phyloP scores from a whole-genome alignment of 1,140 invertebrate genomes.

The Asbolus verrucosus region DNA sequence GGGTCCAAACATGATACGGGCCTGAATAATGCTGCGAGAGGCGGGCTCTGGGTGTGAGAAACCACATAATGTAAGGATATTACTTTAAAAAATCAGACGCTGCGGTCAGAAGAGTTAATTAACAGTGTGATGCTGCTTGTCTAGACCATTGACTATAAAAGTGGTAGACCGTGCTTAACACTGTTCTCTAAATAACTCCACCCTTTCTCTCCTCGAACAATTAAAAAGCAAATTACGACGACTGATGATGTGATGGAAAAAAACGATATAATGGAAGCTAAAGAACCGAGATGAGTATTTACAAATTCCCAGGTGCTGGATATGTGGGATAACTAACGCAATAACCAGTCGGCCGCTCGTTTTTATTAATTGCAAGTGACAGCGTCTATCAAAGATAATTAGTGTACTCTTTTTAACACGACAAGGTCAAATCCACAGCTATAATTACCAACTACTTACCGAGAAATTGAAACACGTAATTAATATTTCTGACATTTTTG shows the following conservation, averaged over 20 bases:
- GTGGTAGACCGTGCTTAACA: conserved; percentile 6
- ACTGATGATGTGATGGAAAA: background rate
- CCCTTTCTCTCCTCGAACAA: background rate
- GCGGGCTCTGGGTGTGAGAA: too few species aligned
- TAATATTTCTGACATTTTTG: conserved; percentile 14
- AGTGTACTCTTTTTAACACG: conserved; percentile 34
- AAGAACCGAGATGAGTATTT: conserved; percentile 4
- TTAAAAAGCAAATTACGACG: conserved; percentile 17
- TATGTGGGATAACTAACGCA: conserved; percentile 46
- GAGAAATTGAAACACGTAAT: conserved; percentile 15
- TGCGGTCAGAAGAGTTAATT: conserved; percentile 39
- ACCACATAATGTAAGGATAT: too few species aligned
- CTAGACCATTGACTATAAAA: conserved; percentile 12
- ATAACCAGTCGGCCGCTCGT: conserved; percentile 42
- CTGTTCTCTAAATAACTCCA: conserved; percentile 7
- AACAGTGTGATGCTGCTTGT: conserved; percentile 33
- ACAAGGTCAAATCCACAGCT: conserved; percentile 39
- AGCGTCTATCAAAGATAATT: conserved; percentile 48
- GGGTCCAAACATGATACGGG: too few species aligned
- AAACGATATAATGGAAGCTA: conserved; percentile 4
- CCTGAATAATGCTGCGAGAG: too few species aligned
- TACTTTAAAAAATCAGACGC: conserved; percentile 13
- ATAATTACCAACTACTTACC: conserved; percentile 39
- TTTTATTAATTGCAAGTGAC: conserved; percentile 48
- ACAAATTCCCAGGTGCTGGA: conserved; percentile 5